phyloP scores from a whole-genome alignment of 2,888 invertebrate species.

The Chrysotoxum bicinctum region DNA sequence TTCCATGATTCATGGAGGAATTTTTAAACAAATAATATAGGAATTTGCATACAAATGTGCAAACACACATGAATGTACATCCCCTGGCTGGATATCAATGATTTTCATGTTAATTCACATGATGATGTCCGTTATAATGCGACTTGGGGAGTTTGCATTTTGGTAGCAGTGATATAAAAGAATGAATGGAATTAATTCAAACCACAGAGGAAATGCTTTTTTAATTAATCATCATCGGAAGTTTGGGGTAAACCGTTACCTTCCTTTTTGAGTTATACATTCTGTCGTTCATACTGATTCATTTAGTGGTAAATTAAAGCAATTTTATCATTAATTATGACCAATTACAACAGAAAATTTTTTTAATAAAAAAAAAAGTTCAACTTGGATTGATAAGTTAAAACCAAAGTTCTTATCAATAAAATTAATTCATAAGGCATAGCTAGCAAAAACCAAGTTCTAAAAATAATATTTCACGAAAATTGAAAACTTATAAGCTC shows the following conservation, averaged over 20 bases:
- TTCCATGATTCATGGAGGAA: slow-evolving; percentile 36
- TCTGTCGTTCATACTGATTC: background rate
- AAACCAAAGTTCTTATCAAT: no score
- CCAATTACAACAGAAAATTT: background rate
- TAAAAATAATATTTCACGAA: no score
- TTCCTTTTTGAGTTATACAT: background rate
- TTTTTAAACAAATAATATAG: background rate
- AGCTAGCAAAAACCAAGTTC: no score
- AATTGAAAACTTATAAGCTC: no score
- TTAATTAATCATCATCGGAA: slow-evolving; percentile 41
- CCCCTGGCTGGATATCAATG: background rate
- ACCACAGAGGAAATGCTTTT: slow-evolving; percentile 4
- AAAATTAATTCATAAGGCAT: no score
- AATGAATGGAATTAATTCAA: slow-evolving; percentile 7
- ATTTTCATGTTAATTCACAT: slow-evolving; percentile 43
- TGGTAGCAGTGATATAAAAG: background rate
- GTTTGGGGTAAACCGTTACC: background rate
- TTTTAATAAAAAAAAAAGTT: no score
- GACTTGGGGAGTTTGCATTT: slow-evolving; percentile 52
- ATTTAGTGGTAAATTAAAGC: background rate
- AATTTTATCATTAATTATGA: background rate
- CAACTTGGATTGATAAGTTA: no score
- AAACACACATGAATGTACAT: background rate
- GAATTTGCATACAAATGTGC: background rate
- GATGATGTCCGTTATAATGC: slow-evolving; percentile 3